Percentiles rank a stretch among this genome's conserved stretches.
phyloP scores from a whole-genome alignment of 2,113 vertebrate species.

The Myotis lucifugus region DNA sequence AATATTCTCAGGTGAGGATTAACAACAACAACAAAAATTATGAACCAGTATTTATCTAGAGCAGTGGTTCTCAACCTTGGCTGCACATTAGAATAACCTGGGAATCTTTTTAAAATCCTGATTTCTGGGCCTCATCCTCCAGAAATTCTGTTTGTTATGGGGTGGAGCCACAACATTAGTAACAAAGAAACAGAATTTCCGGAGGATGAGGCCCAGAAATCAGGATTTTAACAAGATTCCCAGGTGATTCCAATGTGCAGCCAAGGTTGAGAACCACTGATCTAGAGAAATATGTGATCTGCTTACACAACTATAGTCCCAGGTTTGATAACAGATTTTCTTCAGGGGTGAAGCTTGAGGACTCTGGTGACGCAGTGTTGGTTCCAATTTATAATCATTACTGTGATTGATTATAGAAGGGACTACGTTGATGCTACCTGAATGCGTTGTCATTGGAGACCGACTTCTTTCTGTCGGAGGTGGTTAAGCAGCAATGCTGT shows the following conservation, averaged over 20 bases:
- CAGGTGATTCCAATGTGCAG: too few relatives aligned
- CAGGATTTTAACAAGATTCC: too few relatives aligned
- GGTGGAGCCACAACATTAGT: too few relatives aligned
- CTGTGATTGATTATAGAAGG: background rate
- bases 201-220: too few relatives aligned
- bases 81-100: too few relatives aligned
- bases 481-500: background rate
- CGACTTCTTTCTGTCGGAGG: background rate
- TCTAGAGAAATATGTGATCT: constrained; percentile 50
- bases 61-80: too few relatives aligned
- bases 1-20: background rate
- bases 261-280: background rate
- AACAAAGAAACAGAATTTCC: too few relatives aligned
- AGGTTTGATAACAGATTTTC: background rate
- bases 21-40: too few relatives aligned
- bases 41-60: constrained; percentile 57
- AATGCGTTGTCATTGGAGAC: background rate
- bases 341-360: background rate
- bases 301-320: background rate
- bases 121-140: too few relatives aligned
- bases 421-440: background rate
- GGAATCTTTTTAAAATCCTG: too few relatives aligned
- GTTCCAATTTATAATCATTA: background rate
- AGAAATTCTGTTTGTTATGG: too few relatives aligned
- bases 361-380: background rate